Conservation (phyloP, 2,797 vertebrate species). For the Basileuterus tristriatus region DNA sequence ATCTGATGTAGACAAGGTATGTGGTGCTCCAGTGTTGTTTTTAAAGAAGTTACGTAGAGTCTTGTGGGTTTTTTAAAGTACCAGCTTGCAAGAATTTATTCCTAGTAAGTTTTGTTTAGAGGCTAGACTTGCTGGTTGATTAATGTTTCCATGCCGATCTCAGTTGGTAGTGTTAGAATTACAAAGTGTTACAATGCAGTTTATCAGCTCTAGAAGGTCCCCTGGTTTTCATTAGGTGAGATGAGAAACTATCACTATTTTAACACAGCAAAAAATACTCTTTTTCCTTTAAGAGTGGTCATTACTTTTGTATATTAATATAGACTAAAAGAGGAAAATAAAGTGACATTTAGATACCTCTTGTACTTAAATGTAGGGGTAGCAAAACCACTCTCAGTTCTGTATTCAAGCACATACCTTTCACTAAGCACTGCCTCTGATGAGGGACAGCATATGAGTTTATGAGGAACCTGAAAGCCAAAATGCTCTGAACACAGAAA, state of each 20-base stretch:
- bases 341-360: neutral
- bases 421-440: neutral
- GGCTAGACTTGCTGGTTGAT: neutral
- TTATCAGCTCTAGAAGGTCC: neutral
- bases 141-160: neutral
- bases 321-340: neutral
- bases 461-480: neutral
- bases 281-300: neutral
- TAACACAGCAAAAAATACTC: neutral
- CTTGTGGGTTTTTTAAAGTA: neutral
- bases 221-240: neutral
- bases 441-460: no score
- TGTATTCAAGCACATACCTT: neutral
- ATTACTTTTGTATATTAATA: neutral
- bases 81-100: neutral
- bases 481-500: neutral
- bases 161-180: neutral
- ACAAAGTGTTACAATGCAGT: neutral
- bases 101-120: neutral
- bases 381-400: neutral
- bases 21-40: neutral
- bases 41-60: neutral
- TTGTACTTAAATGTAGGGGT: neutral
- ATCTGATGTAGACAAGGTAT: conserved; percentile 93
- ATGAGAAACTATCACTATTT: neutral